Base-by-base conservation (phyloP, 2,113 vertebrate genomes). In the Arvicanthis niloticus region DNA sequence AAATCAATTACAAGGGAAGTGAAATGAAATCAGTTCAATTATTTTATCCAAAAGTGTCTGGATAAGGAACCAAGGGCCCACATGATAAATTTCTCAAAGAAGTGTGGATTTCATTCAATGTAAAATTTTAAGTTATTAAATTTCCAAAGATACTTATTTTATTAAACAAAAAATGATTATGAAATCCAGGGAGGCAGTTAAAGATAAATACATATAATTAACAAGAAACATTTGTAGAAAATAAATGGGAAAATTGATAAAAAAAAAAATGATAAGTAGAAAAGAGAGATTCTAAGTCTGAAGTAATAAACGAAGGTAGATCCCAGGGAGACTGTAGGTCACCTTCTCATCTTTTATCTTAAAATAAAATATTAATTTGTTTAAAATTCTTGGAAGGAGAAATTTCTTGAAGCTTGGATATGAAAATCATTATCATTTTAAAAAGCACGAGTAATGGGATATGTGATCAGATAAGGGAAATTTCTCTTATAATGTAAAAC, bases 321-420 rank as follows among this genome's bases (percentile, higher is more conserved):
- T 80, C 31, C 13, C 24, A 86, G 29, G 10, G 56, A 90, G 29
- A 65, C 34, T 42, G 19, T 56, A 29, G 31, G 1, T 90, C 48
- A 85, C 17, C 85, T 96, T 88, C 80, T 72, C 1, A 70, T 56
- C 40, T 56, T 58, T 92, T 53, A 67, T 76, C 37, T 75, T 80
- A 92, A 94, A 88, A 81, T 90, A 84, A 89, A 72, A 29, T 37
- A 56, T 88, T 88, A 91, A 76, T 85, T 45, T 78, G 60, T 12
- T 82, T 70, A 93, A 96, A 90, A 75, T 92, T 95, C 37, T 84
- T 10, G 13, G 81, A 62, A 90, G 17, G 77, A 90, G 94, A 94
- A 65, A 72, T 53, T n/a, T 81, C 21, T 77, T 82, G 7, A 91
- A 56, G 72, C 31, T 93, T 81, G 65, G 1, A 65, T 68, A 58